Conservation (phyloP, 2,113 vertebrate species). For the Petromus typicus region DNA sequence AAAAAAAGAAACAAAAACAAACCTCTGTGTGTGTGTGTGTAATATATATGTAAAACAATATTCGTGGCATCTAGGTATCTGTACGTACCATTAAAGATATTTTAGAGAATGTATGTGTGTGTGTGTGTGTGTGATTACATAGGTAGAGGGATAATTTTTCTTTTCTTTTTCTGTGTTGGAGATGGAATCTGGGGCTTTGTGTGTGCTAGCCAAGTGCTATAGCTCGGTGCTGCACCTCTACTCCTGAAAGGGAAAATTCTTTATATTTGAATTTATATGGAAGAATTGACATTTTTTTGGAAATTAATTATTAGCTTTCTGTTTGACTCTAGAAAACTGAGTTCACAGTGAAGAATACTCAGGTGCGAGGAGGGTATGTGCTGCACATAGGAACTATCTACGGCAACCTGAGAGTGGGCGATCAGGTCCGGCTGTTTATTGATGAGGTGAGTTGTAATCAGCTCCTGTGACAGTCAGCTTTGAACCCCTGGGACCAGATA, state of each 20-base stretch:
- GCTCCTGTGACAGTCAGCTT: not conserved
- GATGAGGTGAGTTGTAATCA: constrained; percentile 92
- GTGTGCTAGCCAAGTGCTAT: not conserved
- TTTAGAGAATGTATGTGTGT: not conserved
- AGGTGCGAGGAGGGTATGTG: constrained; percentile 96
- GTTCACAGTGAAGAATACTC: constrained; percentile 97
- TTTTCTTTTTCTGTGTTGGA: not conserved
- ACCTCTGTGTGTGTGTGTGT: not conserved
- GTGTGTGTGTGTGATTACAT: not conserved
- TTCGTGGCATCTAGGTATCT: not conserved
- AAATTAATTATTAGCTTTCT: not conserved
- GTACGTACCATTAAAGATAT: not conserved
- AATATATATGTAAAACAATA: not conserved
- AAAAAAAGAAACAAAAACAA: too few relatives aligned
- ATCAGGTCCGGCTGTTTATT: constrained; percentile 91
- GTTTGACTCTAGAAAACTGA: constrained; percentile 92
- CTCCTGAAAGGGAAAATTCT: not conserved
- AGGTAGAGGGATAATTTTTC: not conserved
- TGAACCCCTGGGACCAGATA: not conserved
- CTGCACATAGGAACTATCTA: constrained; percentile 96
- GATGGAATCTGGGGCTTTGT: not conserved
- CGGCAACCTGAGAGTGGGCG: constrained; percentile 93
- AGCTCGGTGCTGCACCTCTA: not conserved
- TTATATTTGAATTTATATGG: not conserved
- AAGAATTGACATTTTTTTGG: not conserved